Evolutionary conservation across 1,140 invertebrate genomes (phyloP).

Genomic region (Metopolophium dirhodum): DNA sequence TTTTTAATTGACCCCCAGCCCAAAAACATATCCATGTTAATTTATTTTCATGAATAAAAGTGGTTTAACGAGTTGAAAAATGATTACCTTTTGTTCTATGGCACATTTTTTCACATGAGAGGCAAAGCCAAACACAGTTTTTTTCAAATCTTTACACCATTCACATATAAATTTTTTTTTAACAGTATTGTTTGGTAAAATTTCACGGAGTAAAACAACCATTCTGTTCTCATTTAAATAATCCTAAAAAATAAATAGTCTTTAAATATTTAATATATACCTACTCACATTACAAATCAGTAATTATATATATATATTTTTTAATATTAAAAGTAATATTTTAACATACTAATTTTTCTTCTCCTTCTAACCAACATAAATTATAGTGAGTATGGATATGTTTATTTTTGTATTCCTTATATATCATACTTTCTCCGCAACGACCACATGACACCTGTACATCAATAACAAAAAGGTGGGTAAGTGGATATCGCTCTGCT

Average conservation of each 20-base stretch:
- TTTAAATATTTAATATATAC: not conserved
- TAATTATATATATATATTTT: no score
- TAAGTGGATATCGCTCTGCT: no score
- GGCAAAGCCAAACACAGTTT: slow-evolving; percentile 69
- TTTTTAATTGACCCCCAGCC: not conserved
- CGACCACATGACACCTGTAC: slow-evolving; percentile 58
- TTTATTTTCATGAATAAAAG: not conserved
- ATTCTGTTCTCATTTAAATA: slow-evolving; percentile 27
- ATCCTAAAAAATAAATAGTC: slow-evolving; percentile 19
- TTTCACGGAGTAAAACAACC: not conserved
- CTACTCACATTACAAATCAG: not conserved
- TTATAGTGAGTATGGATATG: slow-evolving; percentile 56
- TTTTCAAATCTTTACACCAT: slow-evolving; percentile 66
- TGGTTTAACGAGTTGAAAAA: not conserved
- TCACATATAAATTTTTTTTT: slow-evolving; percentile 64
- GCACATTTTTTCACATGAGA: slow-evolving; percentile 71
- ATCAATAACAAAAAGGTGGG: not conserved
- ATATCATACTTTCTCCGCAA: slow-evolving; percentile 55
- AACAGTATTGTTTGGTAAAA: slow-evolving; percentile 26
- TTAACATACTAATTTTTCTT: slow-evolving; percentile 54
- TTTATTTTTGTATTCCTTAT: slow-evolving; percentile 48
- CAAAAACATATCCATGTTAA: not conserved
- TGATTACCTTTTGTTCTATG: slow-evolving; percentile 66
- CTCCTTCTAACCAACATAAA: slow-evolving; percentile 58
- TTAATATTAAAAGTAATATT: not conserved